These are phyloP conservation scores for Galendromus occidentalis DNA, from an alignment of 1,140 invertebrate genomes.

Conservation along the genomic window DNA sequence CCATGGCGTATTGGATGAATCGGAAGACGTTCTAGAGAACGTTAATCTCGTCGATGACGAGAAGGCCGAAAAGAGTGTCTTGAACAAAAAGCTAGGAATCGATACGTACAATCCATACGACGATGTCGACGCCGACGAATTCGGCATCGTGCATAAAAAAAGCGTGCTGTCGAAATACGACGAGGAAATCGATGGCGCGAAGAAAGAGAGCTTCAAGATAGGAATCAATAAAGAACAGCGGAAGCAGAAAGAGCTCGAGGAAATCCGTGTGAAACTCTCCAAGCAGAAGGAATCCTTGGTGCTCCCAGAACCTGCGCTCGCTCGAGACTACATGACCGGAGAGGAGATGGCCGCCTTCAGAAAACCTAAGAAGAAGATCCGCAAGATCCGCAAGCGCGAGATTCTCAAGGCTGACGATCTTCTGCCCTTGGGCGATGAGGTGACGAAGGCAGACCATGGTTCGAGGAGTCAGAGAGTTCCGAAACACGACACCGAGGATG, in stretches of 20 bases:
- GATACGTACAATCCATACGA: conserved; percentile 61
- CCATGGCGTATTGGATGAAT: conserved; percentile 58
- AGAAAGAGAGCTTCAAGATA: conserved; percentile 55
- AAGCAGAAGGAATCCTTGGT: conserved; percentile 39
- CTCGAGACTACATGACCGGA: conserved; percentile 69
- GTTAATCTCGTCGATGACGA: conserved; percentile 90
- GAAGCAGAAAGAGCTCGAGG: conserved; percentile 27
- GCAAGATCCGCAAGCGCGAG: conserved; percentile 32
- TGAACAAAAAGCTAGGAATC: conserved; percentile 59
- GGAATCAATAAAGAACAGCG: conserved; percentile 31
- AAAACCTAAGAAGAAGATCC: conserved; percentile 60
- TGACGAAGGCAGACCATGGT: conserved; percentile 20
- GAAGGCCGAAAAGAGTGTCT: conserved; percentile 64
- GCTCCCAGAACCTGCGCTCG: conserved; percentile 43
- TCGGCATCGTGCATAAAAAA: conserved; percentile 43
- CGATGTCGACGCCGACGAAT: conserved; percentile 60
- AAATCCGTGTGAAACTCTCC: conserved; percentile 26
- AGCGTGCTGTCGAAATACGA: conserved; percentile 76
- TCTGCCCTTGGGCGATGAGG: conserved; percentile 27
- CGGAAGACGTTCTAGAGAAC: conserved; percentile 74
- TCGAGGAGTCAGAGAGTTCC: conserved; percentile 19
- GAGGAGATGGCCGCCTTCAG: conserved; percentile 65
- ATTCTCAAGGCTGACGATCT: conserved; percentile 38
- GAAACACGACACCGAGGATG: conserved; percentile 17
- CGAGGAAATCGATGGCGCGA: conserved; percentile 67